Base-by-base conservation (phyloP, 35 echinoderm and acorn worm species). In the Patiria miniata region DNA sequence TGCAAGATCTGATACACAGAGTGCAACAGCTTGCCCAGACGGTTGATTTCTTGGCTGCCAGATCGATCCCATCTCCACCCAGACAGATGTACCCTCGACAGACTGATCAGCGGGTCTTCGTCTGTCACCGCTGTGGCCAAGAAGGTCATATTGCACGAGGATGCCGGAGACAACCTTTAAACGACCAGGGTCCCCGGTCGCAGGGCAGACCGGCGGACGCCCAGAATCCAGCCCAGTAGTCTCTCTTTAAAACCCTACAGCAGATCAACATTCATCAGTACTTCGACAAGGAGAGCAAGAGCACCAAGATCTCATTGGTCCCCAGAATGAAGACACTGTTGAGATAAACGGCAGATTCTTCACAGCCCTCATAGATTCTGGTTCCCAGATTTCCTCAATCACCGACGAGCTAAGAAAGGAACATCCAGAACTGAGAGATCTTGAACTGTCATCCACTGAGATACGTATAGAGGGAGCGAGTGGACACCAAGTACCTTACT, bases 311-410 rank as follows among this genome's bases (percentile, higher is more conserved):
- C n/a, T n/a, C n/a, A n/a, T n/a, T n/a, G n/a, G n/a, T n/a, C n/a
- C n/a, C n/a, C 93, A 95, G 60, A 69, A 85, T 85, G 83, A 51
- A 19, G 1, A 26, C 8, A 79, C 28, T 7, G 40, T 89, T 6
- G 87, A 86, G 17, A 86, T 36, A 85, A 83, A 80, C 38, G 84
- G 81, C 0, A 85, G 81, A 90, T 52, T 77, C 7, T 61, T 93
- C 36, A 92, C 83, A 60, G 82, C 86, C 6, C 15, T 86, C 23
- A 55, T 83, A 69, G 40, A 37, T 6, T 47, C 50, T 14, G 79
- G 84, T 37, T 65, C 92, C 22, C 92, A 90, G 39, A 94, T 94
- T 54, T 54, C 77, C 77, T 37, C 77, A 5, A 79, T 79, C 10
- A 17, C 77, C 21, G 23, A 79, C 18, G 39, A 38, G 18, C 19